phyloP scores from a whole-genome alignment of 2,797 vertebrate species.

The Champsocephalus gunnari region DNA sequence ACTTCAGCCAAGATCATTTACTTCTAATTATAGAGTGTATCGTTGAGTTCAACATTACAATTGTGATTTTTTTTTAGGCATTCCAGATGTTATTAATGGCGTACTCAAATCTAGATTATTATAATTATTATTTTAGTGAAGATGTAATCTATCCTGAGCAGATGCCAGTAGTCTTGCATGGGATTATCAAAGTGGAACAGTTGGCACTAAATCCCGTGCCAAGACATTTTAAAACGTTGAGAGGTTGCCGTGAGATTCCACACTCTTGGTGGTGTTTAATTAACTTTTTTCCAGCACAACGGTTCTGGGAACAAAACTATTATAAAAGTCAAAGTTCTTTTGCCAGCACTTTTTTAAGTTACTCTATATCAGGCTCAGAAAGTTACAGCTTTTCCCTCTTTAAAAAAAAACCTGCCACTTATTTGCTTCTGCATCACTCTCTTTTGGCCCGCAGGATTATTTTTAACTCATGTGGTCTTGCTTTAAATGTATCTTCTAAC shows the following conservation, averaged over 20 bases:
- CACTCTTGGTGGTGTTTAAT: slow-evolving; percentile 70
- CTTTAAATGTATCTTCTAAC: slow-evolving; percentile 6
- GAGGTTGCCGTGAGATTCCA: slow-evolving; percentile 51
- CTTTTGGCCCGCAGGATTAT: neutral
- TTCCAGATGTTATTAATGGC: slow-evolving; percentile 26
- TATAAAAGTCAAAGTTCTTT: slow-evolving; percentile 57
- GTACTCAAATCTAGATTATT: slow-evolving; percentile 37
- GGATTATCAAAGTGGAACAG: slow-evolving; percentile 70
- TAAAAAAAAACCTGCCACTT: neutral
- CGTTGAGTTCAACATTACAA: slow-evolving; percentile 13
- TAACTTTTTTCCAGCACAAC: slow-evolving; percentile 70
- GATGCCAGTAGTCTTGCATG: slow-evolving; percentile 52
- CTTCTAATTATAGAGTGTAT: slow-evolving; percentile 15
- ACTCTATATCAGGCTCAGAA: slow-evolving; percentile 23
- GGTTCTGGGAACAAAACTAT: slow-evolving; percentile 70
- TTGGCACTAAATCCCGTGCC: slow-evolving; percentile 64
- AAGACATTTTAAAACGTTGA: slow-evolving; percentile 55
- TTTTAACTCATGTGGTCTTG: slow-evolving; percentile 3
- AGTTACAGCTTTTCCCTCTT: slow-evolving; percentile 3
- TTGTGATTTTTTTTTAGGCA: neutral
- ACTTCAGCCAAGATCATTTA: neutral
- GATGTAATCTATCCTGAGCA: slow-evolving; percentile 61
- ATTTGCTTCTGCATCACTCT: neutral
- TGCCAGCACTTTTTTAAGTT: slow-evolving; percentile 42
- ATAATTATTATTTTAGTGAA: slow-evolving; percentile 12